Base-by-base conservation (phyloP, 2,113 vertebrate genomes). In the Forbesichthys papilliferus region DNA sequence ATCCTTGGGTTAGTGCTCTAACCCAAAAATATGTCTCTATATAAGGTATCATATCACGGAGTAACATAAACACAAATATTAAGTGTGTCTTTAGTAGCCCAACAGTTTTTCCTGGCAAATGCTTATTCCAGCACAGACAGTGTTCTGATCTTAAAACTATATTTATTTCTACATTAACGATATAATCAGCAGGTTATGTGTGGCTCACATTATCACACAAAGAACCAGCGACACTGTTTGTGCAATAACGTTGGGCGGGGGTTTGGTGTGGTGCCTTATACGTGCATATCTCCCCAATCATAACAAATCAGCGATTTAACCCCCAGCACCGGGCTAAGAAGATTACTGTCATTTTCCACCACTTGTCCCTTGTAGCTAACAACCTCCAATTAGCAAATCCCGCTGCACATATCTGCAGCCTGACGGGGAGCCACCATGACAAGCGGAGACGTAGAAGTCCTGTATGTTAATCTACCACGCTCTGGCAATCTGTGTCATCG, bases 311-410 rank as follows among this genome's bases (percentile, higher is more conserved):
- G 86, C 20, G 80, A 75, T 88, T 86, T 80, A 89, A 83, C 85
- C 86, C 92, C 87, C 83, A 88, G 80, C 86, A 93, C 87, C 86
- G 77, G 92, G 89, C 85, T 89, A 91, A 93, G 91, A 85, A 84
- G 86, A 94, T 93, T 94, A 93, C 90, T 89, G 91, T 92, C 84
- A 94, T 90, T 87, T 92, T 92, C 91, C 91, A 91, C 81, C 91
- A 90, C 91, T 93, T 92, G 90, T 92, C 91, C 91, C 92, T 93
- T 78, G 87, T 91, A 90, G 92, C 86, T 86, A 93, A 94, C 92
- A 89, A 87, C 79, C 91, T 93, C 90, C 91, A 94, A 91, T 94
- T 94, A 95, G 89, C 89, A 94, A 94, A 94, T 91, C 85, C 86
- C 64, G 79, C 82, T 92, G 84, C 75, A 90, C 87, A 92, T 92